Evolutionary conservation across 2,797 vertebrate genomes (phyloP).

Genomic region (Argya squamiceps): DNA sequence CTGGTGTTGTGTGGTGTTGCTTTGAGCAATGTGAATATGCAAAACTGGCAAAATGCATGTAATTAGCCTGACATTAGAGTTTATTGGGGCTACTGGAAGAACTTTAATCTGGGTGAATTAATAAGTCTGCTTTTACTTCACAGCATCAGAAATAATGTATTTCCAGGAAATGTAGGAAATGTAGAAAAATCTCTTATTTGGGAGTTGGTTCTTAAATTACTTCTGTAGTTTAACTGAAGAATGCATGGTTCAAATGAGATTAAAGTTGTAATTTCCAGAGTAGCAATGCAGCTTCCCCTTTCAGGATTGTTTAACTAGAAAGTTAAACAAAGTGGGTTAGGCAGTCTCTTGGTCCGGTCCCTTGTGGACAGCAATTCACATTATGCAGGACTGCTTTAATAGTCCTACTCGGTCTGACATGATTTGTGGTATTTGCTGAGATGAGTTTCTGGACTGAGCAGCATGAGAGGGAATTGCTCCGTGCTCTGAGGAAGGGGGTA

Average conservation of each 20-base stretch:
- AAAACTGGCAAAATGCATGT: background rate
- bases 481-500: constrained; percentile 26
- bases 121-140: constrained; percentile 7
- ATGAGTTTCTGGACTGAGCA: constrained; percentile 52
- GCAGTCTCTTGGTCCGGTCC: constrained; percentile 29
- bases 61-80: background rate
- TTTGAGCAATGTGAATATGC: background rate
- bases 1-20: background rate
- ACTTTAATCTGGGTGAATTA: background rate
- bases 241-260: constrained; percentile 21
- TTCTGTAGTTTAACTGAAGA: constrained; percentile 46
- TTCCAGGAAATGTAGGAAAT: constrained; percentile 43
- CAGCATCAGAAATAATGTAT: background rate
- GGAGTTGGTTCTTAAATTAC: constrained; percentile 20
- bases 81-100: background rate
- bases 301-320: constrained; percentile 58
- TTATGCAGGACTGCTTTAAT: constrained; percentile 35
- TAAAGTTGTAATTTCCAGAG: constrained; percentile 46
- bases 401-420: constrained; percentile 26
- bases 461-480: constrained; percentile 48
- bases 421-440: constrained; percentile 66
- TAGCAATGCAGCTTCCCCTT: constrained; percentile 31
- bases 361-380: constrained; percentile 39
- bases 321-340: constrained; percentile 51
- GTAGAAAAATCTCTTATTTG: constrained; percentile 25